Base-by-base conservation (phyloP, 64 coral and sea anemone genomes). In the Pachyseris speciosa region DNA sequence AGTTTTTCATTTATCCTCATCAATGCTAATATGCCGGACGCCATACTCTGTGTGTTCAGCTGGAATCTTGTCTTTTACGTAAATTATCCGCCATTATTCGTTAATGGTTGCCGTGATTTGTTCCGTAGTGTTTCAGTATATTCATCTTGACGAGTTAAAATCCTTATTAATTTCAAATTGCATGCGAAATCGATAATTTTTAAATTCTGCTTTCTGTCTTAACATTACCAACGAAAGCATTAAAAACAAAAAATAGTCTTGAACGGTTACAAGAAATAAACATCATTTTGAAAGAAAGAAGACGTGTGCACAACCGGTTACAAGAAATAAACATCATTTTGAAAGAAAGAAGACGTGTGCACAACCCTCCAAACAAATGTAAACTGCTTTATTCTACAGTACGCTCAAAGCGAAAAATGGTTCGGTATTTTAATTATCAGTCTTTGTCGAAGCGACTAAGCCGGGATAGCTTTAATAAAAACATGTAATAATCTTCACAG, bases 81-180 rank as follows among this genome's bases (percentile, higher is more conserved):
- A 58, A 79, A 55, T 79, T 37, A 79, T n/a, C 48, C 48, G 25
- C 44, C 48, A 79, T 79, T 79, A 49, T 79, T 79, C 31, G 15
- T 22, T 57, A 79, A 79, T 79, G 49, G 32, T 57, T 58, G 1
- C 48, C 75, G 1, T 57, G 22, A 79, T 79, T 79, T 79, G 49
- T 15, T 10, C 43, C 49, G 75, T 79, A 57, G 43, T 50, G 75
- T 79, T 79, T 57, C 49, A 57, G 47, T 34, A n/a, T n/a, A 37
- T 79, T 79, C 49, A 57, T 57, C 57, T 57, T 51, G 26, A 25
- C 29, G 17, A 79, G 75, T 22, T 79, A 22, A 33, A 78, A 57
- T 48, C 75, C 22, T 57, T 2, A 79, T 79, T 57, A 79, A 57
- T 57, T 79, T 52, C 3, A 76, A 76, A 79, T 79, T 57, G n/a